Conservation (phyloP, 2,113 vertebrate genomes). For the Callipepla californica region DNA sequence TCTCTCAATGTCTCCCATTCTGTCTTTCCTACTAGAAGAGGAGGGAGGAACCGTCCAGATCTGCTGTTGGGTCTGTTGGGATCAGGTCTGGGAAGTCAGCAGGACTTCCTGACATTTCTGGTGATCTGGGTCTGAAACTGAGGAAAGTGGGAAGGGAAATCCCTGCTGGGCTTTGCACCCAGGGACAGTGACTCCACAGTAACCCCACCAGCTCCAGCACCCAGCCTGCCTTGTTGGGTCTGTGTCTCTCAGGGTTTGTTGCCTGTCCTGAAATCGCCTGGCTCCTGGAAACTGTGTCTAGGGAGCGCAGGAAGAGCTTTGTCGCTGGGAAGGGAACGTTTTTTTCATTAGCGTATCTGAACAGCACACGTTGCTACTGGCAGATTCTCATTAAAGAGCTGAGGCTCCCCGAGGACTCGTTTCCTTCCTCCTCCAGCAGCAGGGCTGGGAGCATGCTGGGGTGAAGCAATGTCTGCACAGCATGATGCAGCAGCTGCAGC, state of each 20-base stretch:
- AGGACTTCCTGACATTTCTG: not conserved
- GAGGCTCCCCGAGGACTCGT: not conserved
- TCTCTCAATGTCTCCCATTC: not conserved
- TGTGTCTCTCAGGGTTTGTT: too few species aligned
- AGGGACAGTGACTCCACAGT: not conserved
- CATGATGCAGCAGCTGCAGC: not conserved
- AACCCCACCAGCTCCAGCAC: not conserved
- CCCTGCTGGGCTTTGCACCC: too few species aligned
- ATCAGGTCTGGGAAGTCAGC: not conserved
- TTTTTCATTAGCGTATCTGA: not conserved
- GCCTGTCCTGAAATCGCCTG: not conserved
- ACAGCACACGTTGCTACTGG: not conserved
- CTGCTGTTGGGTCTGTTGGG: not conserved
- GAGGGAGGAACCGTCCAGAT: not conserved
- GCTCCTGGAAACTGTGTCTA: not conserved
- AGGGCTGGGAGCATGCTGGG: not conserved
- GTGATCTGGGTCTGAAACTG: not conserved
- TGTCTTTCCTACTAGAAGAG: not conserved
- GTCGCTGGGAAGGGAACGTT: not conserved
- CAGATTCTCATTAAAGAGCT: not conserved
- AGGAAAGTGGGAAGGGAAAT: not conserved
- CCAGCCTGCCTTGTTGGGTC: rapidly evolving
- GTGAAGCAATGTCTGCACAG: not conserved
- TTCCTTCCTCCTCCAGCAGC: not conserved
- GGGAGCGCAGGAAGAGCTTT: not conserved